Conservation (phyloP, 1,140 invertebrate genomes). For the Drosophila sulfurigaster region DNA sequence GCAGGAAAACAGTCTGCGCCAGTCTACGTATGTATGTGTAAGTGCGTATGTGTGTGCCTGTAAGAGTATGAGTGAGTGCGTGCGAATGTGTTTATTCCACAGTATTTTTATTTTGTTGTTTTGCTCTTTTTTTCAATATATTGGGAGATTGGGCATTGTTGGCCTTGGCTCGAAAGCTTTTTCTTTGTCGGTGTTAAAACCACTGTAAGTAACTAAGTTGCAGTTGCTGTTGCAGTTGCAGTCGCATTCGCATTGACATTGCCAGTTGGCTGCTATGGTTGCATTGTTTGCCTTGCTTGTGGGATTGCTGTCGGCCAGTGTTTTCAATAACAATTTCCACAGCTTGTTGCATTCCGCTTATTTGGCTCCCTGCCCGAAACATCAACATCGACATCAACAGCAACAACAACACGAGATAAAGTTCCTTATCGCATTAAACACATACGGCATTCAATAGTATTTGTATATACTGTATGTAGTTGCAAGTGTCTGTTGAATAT, state of each 20-base stretch:
- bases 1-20: constrained; percentile 58
- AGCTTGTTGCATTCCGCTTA: constrained; percentile 39
- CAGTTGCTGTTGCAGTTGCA: constrained; percentile 35
- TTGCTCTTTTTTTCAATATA: constrained; percentile 48
- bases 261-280: not conserved
- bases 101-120: not conserved
- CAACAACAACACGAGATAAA: constrained; percentile 16
- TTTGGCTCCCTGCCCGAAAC: not conserved
- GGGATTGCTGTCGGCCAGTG: constrained; percentile 23
- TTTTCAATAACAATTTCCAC: constrained; percentile 54
- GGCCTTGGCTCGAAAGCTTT: constrained; percentile 40
- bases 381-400: not conserved
- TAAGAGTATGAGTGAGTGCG: not conserved
- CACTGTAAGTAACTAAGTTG: constrained; percentile 73
- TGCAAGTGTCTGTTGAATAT: constrained; percentile 42
- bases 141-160: constrained; percentile 71
- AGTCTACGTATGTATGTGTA: constrained; percentile 4
- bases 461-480: constrained; percentile 1
- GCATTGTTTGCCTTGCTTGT: constrained; percentile 27
- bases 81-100: constrained; percentile 33
- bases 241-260: not conserved
- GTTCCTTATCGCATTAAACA: constrained; percentile 39
- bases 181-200: constrained; percentile 60
- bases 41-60: not conserved
- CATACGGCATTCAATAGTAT: not conserved